Base-by-base conservation (phyloP, 2,113 vertebrate species). In the Orientallactaga bullata region DNA sequence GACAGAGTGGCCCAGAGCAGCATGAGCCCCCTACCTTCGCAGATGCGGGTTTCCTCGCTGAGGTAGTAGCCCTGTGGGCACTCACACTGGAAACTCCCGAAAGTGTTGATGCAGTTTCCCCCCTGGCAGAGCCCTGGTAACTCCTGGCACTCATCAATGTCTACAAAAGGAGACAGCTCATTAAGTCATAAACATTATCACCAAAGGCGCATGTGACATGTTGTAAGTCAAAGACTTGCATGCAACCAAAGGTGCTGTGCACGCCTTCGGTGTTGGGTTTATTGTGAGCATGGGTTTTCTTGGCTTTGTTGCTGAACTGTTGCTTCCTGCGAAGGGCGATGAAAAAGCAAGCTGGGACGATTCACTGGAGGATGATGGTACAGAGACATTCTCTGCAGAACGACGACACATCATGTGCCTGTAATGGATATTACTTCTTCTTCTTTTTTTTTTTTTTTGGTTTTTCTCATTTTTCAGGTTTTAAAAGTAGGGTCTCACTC, bases 111-210 rank as follows among this genome's bases (percentile, higher is more conserved):
- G 94, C 98, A 99, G 94, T 99, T 98, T 96, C 99, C 99, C 42
- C 98, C 98, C 84, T 98, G 98, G 96, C 99, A 99, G 77, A 99
- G 98, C 24, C 99, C 99, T 23, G 99, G 99, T 51, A 99, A 95
- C 91, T 99, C 98, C 95, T 98, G 98, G 95, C 99, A 99, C 95
- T 99, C 99, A 71, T 99, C 99, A 69, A 99, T 99, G 92, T 99
- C 99, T 99, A 92, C 69, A 96, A 93, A 94, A 17, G 92, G 90
- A 96, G 71, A 93, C 32, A 60, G 42, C 74, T 78, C n/a, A 60
- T 63, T 90, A 78, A 47, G 90, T 7, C 42, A 91, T 88, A 18
- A 89, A 20, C 32, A 32, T 39, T 63, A 37, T 21, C 12, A 35
- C 2, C 4, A 66, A 73, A 72, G 85, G 60, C 35, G n/a, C 17